Evolutionary conservation across 1,140 invertebrate genomes (phyloP), one percentile per base, ranked within the genome.

Genomic region (Diorhabda sublineata): DNA sequence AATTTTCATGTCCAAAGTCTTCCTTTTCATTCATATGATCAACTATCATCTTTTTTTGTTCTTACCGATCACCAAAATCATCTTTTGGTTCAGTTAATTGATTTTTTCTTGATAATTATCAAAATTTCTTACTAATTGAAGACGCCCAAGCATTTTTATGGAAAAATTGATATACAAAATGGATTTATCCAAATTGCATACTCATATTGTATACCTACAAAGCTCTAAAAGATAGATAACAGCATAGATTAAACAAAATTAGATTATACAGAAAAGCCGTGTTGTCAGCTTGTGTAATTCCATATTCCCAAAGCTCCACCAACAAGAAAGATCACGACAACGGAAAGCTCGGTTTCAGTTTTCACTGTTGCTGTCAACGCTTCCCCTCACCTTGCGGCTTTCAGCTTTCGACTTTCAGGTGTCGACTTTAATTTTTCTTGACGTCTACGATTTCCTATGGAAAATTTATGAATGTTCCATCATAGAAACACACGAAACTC

Each of bases 321-420:
- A 69, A 58, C 58, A 11, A 52, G 56, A 59, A 69, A 73, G 67
- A 73, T 73, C 71, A 73, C 71, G 69, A 74, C 73, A 72, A 52
- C 61, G 66, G 69, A 71, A 71, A 71, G 69, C 65, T 66, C 66
- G 74, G 72, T 72, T 76, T 71, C 65, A 65, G 73, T 76, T 76
- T 73, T 73, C 73, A 71, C 70, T 66, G 70, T 42, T 45, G 58
- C 66, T 71, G 62, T 61, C 65, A 66, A 68, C 71, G 43, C 65
- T 11, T 7, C 71, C 66, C 59, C 66, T 58, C 58, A 56, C 62
- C 58, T 45, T 68, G 52, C 43, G 61, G 60, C 44, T 45, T 58
- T 65, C 44, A 69, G 59, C 65, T 58, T 68, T 47, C 70, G 71
- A 64, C 72, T 64, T 70, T 56, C 64, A 71, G 67, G 66, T 74